Evolutionary conservation across 2,113 vertebrate genomes (phyloP), one percentile per base, ranked within the genome.

Genomic region (Etheostoma cragini): DNA sequence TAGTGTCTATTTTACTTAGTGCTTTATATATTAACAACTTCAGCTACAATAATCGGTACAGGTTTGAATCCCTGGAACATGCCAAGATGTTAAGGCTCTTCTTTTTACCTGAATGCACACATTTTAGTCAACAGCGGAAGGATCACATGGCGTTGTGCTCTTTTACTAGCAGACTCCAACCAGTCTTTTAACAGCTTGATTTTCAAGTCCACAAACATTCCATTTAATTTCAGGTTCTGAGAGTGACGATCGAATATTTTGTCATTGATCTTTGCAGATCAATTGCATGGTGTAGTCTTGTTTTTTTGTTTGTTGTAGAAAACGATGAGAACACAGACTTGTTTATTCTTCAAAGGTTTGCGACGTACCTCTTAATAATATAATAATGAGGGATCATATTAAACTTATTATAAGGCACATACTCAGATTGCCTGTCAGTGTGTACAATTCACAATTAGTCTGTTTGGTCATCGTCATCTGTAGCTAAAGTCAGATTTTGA

Each of bases 41-140:
- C 30, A 47, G 58, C 70, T 69, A 14, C 24, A 30, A 15, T 79
- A 47, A 49, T 64, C 57, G 13, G 14, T 60, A 5, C 12, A 72
- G 49, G 8, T 67, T 76, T 68, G 19, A 72, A 54, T 76, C 65
- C 38, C 22, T 57, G 35, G 19, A 13, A 65, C 57, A 26, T 60
- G 13, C 6, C 22, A 62, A 52, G 17, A 62, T 64, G n/a, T 47
- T 22, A 69, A 50, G 52, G 42, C 47, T 74, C 8, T 47, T 46
- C 8, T 22, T 65, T 8, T 53, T 52, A 19, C 26, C 62, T 63
- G 16, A 42, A 47, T 61, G 45, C 62, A 61, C 57, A 58, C 53
- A 56, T 64, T 66, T 76, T 8, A 60, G 54, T 81, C 49, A 67
- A 42, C 68, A 75, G 49, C 21, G 22, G 21, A 38, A 46, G 70